A percentile compares a stretch with the other conserved stretches of the same genome.
These are phyloP conservation scores for Dasypogon diadema DNA, from an alignment of 2,888 invertebrate genomes.

Conservation along the genomic window DNA sequence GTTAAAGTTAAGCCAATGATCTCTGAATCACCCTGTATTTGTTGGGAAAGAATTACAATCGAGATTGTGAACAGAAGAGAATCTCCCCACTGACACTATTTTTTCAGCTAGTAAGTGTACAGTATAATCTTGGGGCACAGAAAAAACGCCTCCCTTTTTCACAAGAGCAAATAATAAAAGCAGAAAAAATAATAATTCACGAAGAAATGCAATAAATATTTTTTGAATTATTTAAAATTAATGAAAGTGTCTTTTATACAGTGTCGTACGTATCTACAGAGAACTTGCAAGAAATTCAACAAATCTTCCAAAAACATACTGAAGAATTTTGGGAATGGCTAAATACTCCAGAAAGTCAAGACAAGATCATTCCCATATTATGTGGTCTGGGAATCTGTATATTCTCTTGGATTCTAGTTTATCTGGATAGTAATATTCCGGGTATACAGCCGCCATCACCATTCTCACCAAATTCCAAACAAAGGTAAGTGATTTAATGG, in stretches of 20 bases:
- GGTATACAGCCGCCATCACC: slow-evolving; percentile 74
- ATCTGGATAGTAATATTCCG: slow-evolving; percentile 74
- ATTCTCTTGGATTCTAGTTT: slow-evolving; percentile 73
- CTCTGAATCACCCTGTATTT: too few relatives aligned
- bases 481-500: slow-evolving; percentile 62
- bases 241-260: neutral
- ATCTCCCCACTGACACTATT: too few relatives aligned
- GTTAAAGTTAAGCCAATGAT: too few relatives aligned
- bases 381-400: slow-evolving; percentile 71
- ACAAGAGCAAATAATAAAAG: too few relatives aligned
- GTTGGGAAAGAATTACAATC: too few relatives aligned
- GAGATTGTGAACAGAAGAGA: too few relatives aligned
- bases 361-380: slow-evolving; percentile 61
- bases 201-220: too few relatives aligned
- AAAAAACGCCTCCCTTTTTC: too few relatives aligned
- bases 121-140: too few relatives aligned
- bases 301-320: slow-evolving; percentile 60
- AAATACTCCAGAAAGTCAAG: slow-evolving; percentile 59
- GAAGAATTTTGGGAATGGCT: slow-evolving; percentile 61
- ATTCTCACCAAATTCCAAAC: slow-evolving; percentile 70
- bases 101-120: too few relatives aligned
- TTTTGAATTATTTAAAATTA: too few relatives aligned
- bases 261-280: slow-evolving; percentile 59
- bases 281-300: slow-evolving; percentile 59
- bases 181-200: too few relatives aligned